Base-by-base conservation (phyloP, 2,797 vertebrate species). In the Lacerta viridis region DNA sequence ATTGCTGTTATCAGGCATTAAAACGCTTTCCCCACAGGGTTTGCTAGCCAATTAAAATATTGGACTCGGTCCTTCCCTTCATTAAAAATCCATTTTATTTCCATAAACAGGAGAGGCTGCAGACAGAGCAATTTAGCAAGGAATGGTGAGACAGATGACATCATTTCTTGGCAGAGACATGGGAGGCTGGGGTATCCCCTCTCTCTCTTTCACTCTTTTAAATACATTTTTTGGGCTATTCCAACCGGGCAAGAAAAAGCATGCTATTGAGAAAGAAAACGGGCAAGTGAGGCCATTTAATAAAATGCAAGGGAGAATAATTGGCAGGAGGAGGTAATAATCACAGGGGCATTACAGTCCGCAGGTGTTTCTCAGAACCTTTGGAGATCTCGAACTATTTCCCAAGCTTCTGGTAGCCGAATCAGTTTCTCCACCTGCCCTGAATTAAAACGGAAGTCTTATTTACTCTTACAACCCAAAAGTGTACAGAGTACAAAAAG, bases 71-170 rank as follows among this genome's bases (percentile, higher is more conserved):
- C 88, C 84, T 74, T 92, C 72, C 68, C 50, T 64, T 89, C 89
- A 86, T 83, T 85, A 29, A 61, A 92, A 43, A 85, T 18, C 86
- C 46, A 72, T 84, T 91, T 86, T 20, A 50, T 85, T 86, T 93
- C 72, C 59, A 85, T 43, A 89, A 79, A 55, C 0, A 87, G 0
- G 0, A 59, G 83, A 89, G 55, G 25, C 77, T 85, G 83, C 88
- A 89, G 83, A 90, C 91, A 61, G 64, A 75, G 27, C 66, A 27
- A 81, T 29, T 80, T 90, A 64, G 41, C 50, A 71, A 86, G 80
- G 46, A 61, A 66, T 89, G 77, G 89, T 86, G 68, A 72, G 91
- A 90, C 88, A 74, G 66, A 86, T 61, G 91, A 92, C 92, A 89
- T 10, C 1, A 6, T 85, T 88, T 94, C 86, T 55, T 90, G 74